phyloP scores from a whole-genome alignment of 2,113 vertebrate genomes.

The Tretioscincus oriximinensis region DNA sequence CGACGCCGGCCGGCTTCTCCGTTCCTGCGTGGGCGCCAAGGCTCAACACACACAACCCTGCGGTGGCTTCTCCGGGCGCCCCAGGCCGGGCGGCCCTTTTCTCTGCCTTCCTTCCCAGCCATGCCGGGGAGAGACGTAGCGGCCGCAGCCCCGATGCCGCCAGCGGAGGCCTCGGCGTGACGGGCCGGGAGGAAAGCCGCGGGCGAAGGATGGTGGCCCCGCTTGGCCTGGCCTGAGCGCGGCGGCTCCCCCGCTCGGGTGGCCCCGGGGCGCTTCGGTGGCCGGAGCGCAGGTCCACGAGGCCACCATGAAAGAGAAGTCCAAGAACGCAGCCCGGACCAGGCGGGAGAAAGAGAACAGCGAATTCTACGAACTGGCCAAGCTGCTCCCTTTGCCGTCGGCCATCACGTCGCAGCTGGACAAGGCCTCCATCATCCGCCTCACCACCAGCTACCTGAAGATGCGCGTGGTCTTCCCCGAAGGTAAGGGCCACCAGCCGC shows the following conservation, averaged over 20 bases:
- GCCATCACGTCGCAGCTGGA: slow-evolving; percentile 99
- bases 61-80: too few relatives aligned
- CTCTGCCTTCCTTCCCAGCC: slow-evolving; percentile 17
- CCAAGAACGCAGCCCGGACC: slow-evolving; percentile 97
- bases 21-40: background rate
- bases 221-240: slow-evolving; percentile 10
- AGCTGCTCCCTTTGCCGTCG: slow-evolving; percentile 93
- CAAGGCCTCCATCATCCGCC: slow-evolving; percentile 97
- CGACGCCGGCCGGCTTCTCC: slow-evolving; percentile 4
- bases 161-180: slow-evolving; percentile 17
- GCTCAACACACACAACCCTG: background rate
- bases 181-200: too few relatives aligned
- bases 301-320: slow-evolving; percentile 97
- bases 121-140: background rate
- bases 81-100: too few relatives aligned
- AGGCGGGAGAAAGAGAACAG: slow-evolving; percentile 98
- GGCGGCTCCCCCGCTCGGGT: slow-evolving; percentile 68
- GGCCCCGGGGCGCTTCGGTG: slow-evolving; percentile 72
- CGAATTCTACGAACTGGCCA: slow-evolving; percentile 98
- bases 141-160: too few relatives aligned
- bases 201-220: too few relatives aligned
- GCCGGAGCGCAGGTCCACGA: slow-evolving; percentile 66
- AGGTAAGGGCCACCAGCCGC: slow-evolving; percentile 76
- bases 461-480: slow-evolving; percentile 96
- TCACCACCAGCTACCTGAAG: slow-evolving; percentile 97